Evolutionary conservation across 2,797 vertebrate species (phyloP).

Genomic region (Mionectes olivaceus): DNA sequence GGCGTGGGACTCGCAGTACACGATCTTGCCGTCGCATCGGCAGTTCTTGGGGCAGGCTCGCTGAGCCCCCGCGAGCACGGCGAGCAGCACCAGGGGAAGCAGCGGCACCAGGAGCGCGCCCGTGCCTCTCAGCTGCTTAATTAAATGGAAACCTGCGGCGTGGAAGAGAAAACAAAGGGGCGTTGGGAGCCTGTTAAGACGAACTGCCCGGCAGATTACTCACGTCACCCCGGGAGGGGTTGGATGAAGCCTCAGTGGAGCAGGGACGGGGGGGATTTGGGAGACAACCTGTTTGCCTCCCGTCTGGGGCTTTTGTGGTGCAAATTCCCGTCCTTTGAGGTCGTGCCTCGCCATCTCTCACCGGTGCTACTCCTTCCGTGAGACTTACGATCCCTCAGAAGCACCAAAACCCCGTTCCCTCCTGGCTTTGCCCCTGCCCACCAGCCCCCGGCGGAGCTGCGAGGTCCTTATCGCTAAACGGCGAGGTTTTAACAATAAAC

Average conservation of each 20-base stretch:
- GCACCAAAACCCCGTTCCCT: not conserved
- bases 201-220: not conserved
- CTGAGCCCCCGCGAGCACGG: constrained; percentile 84
- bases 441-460: not conserved
- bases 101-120: constrained; percentile 75
- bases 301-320: not conserved
- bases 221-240: not conserved
- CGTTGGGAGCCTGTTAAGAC: constrained; percentile 26
- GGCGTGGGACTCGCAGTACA: constrained; percentile 97
- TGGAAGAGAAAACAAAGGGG: constrained; percentile 64
- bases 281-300: not conserved
- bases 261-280: not conserved
- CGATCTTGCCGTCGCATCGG: constrained; percentile 97
- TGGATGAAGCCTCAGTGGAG: not conserved
- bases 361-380: not conserved
- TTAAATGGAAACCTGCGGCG: constrained; percentile 79
- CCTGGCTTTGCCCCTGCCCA: not conserved
- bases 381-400: not conserved
- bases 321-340: not conserved
- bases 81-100: constrained; percentile 78
- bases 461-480: not conserved
- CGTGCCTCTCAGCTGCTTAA: constrained; percentile 80
- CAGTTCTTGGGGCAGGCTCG: constrained; percentile 93
- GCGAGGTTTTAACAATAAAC: constrained; percentile 58
- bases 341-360: not conserved